Percentiles rank a stretch among this genome's conserved stretches.
These are phyloP conservation scores for Myoxocephalus aenaeus DNA, from an alignment of 2,797 vertebrate genomes.

Conservation along the genomic window DNA sequence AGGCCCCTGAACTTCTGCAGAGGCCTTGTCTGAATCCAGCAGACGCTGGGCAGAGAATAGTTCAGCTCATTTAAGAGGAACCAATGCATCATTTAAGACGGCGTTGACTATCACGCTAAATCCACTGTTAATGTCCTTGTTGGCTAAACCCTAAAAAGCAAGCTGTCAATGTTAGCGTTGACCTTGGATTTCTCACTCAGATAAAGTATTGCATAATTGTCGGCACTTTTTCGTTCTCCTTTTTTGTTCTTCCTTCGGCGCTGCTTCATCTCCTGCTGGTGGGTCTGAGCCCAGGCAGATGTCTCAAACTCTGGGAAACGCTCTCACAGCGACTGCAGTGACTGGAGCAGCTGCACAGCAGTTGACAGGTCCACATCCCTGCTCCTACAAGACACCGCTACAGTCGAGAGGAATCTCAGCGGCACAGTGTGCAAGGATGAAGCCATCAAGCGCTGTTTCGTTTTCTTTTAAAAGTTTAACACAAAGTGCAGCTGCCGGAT, in stretches of 20 bases:
- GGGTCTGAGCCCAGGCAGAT: neutral
- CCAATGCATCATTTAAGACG: constrained; percentile 19
- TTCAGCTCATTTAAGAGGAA: neutral
- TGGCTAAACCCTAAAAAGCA: constrained; percentile 20
- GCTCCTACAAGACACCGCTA: neutral
- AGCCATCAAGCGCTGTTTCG: constrained; percentile 1
- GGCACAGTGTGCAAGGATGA: constrained; percentile 8
- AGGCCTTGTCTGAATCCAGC: constrained; percentile 16
- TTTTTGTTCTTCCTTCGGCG: neutral
- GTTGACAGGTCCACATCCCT: constrained; percentile 13
- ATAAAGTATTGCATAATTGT: constrained; percentile 14
- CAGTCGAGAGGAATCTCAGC: constrained; percentile 27
- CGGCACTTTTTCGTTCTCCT: neutral
- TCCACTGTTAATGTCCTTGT: constrained; percentile 3
- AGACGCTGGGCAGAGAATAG: constrained; percentile 3
- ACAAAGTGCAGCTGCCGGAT: constrained; percentile 13
- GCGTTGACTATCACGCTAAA: constrained; percentile 3
- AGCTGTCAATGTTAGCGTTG: constrained; percentile 11
- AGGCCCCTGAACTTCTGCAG: neutral
- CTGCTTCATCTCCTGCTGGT: constrained; percentile 20
- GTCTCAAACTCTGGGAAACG: constrained; percentile 1
- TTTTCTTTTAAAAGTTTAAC: neutral
- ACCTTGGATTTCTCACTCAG: constrained; percentile 12
- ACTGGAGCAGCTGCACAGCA: constrained; percentile 10
- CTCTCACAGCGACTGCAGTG: constrained; percentile 7